Evolutionary conservation across 2,797 vertebrate species (phyloP), one percentile per base, ranked within the genome.

Genomic region (Telmatherina bonti): DNA sequence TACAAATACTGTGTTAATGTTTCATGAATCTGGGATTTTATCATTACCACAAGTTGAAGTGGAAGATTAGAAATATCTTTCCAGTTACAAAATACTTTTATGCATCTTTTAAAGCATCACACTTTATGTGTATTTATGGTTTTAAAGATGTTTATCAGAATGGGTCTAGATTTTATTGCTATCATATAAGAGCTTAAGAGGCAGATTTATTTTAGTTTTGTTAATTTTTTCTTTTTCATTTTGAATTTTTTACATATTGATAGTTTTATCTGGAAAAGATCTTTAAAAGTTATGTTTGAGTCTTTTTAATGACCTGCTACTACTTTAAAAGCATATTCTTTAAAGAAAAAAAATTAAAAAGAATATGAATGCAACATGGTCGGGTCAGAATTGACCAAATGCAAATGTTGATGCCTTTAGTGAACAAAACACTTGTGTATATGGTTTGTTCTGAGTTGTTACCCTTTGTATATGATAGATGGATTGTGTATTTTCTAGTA

Each of bases 401-500:
- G 29, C 27, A 29, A 53, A 15, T 29, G 16, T 53, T 4, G 13
- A 27, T 54, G 26, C 52, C 15, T 30, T 30, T 27, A 7, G 26
- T 30, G 15, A 30, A 54, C 33, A 12, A 41, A 29, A 60, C 4
- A 8, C 36, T 29, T 16, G 24, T 60, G 9, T 2, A 31, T 10
- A 26, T 38, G 56, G 8, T 45, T 43, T 41, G 4, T 27, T 33
- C 3, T 3, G 7, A 57, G 13, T 13, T 7, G 12, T 31, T 22
- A 5, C 45, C 9, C 30, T 52, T 33, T 64, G 47, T 36, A 49
- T 4, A 3, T 35, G 24, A 71, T 7, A 74, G 53, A 76, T 43
- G 4, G 9, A 64, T 57, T 56, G n/a, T 15, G 27, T 65, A 1
- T 72, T 45, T 56, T 36, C 9, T 45, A 99, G 98, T 94, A 99